Evolutionary conservation across 1,140 invertebrate species (phyloP).

Genomic region (Drosophila subpulchrella): DNA sequence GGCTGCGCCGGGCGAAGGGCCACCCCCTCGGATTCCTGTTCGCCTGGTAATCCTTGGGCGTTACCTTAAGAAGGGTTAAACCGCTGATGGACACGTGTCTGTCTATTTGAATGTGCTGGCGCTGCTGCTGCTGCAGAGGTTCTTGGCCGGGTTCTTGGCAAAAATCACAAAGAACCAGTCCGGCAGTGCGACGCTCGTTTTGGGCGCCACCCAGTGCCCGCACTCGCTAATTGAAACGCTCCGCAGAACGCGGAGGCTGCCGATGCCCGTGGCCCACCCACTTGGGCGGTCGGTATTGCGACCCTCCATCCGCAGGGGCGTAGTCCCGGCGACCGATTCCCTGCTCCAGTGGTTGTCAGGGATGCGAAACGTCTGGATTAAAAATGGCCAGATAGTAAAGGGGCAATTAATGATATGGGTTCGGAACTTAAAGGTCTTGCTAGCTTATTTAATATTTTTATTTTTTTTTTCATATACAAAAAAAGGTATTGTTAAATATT

Average conservation of each 20-base stretch:
- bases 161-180: conserved; percentile 74
- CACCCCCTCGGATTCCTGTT: conserved; percentile 33
- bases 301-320: conserved; percentile 61
- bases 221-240: conserved; percentile 54
- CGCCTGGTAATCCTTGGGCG: conserved; percentile 83
- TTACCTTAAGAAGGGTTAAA: conserved; percentile 85
- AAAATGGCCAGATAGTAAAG: not conserved
- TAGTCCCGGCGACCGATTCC: conserved; percentile 10
- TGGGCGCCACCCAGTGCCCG: conserved; percentile 67
- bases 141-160: conserved; percentile 61
- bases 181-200: conserved; percentile 36
- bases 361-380: not conserved
- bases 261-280: conserved; percentile 50
- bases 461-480: no score
- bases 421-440: no score
- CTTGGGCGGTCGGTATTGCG: conserved; percentile 47
- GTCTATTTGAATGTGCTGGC: conserved; percentile 62
- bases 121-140: conserved; percentile 58
- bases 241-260: conserved; percentile 28
- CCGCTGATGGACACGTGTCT: conserved; percentile 84
- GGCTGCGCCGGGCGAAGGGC: not conserved
- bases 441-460: no score
- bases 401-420: no score
- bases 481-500: no score
- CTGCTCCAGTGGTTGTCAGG: conserved; percentile 2